Conservation (phyloP, 1,140 invertebrate genomes). For the Tetragonula clypearis region DNA sequence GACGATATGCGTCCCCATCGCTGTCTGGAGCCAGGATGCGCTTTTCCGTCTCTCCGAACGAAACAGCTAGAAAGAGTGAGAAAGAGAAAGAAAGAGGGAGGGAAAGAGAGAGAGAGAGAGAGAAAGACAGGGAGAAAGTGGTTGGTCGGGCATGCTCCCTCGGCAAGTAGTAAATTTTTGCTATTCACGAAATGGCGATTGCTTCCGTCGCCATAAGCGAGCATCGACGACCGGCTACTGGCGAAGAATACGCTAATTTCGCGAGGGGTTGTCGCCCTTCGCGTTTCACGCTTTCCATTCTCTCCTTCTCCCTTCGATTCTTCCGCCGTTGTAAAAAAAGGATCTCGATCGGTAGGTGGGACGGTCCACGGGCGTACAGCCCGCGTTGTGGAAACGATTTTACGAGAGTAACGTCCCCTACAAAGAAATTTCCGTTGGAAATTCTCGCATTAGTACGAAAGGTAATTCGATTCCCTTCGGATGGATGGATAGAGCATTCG, state of each 20-base stretch:
- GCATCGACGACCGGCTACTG: conserved; percentile 62
- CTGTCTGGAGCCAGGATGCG: conserved; percentile 19
- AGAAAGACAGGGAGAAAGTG: conserved; percentile 2
- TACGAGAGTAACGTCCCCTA: background rate
- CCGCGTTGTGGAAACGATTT: background rate
- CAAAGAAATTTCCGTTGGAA: conserved; percentile 5
- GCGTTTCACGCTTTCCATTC: background rate
- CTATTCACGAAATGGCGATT: conserved; percentile 80
- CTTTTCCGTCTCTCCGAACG: conserved; percentile 40
- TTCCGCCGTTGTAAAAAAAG: background rate
- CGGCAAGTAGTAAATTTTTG: conserved; percentile 72
- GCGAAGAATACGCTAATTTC: conserved; percentile 77
- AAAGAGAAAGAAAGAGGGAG: background rate
- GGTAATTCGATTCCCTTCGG: conserved; percentile 7
- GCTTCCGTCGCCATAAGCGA: conserved; percentile 68
- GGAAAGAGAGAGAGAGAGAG: background rate
- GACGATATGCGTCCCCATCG: background rate
- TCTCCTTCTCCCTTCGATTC: background rate
- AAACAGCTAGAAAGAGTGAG: background rate
- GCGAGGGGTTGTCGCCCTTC: conserved; percentile 48
- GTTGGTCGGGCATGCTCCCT: conserved; percentile 37
- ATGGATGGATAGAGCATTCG: background rate
- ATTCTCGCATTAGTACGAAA: conserved; percentile 7
- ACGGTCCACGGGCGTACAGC: background rate
- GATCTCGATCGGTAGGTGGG: background rate